Evolutionary conservation across 2,888 invertebrate genomes (phyloP).

Genomic region (Saturnia japonica): DNA sequence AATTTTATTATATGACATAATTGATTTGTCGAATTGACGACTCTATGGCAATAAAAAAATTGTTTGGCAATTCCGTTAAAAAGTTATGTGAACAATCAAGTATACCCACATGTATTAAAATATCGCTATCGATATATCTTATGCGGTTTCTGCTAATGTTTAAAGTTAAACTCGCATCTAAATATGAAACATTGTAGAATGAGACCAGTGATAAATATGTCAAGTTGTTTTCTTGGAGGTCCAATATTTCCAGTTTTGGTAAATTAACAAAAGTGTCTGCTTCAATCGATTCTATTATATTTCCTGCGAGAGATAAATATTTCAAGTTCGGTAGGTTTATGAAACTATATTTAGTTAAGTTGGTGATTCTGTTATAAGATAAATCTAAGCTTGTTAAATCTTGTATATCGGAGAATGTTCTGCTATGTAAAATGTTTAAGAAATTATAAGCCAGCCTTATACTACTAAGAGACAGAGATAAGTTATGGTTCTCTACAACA

Average conservation of each 20-base stretch:
- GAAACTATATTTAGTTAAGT: slow-evolving; percentile 87
- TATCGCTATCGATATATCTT: slow-evolving; percentile 70
- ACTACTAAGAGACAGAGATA: slow-evolving; percentile 88
- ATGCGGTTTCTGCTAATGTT: slow-evolving; percentile 89
- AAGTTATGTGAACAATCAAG: slow-evolving; percentile 88
- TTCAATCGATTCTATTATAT: slow-evolving; percentile 88
- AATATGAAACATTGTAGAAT: slow-evolving; percentile 86
- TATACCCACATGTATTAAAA: slow-evolving; percentile 83
- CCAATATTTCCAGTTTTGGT: slow-evolving; percentile 88
- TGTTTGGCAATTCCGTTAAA: slow-evolving; percentile 84
- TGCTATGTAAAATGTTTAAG: slow-evolving; percentile 84
- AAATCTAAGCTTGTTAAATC: slow-evolving; percentile 90
- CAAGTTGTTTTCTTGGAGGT: slow-evolving; percentile 90
- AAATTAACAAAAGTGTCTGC: slow-evolving; percentile 88
- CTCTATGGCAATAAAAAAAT: slow-evolving; percentile 84
- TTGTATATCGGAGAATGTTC: slow-evolving; percentile 87
- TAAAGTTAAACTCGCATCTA: slow-evolving; percentile 85
- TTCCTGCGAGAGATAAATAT: slow-evolving; percentile 92
- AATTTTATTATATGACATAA: slow-evolving; percentile 89
- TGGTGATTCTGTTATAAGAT: slow-evolving; percentile 88
- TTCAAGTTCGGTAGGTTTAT: slow-evolving; percentile 89
- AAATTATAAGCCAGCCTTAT: slow-evolving; percentile 92
- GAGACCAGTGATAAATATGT: slow-evolving; percentile 85
- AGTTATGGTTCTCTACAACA: slow-evolving; percentile 85
- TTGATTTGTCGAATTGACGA: slow-evolving; percentile 85